Base-by-base conservation (phyloP, 2,797 vertebrate genomes). In the Ispidina lecontei region DNA sequence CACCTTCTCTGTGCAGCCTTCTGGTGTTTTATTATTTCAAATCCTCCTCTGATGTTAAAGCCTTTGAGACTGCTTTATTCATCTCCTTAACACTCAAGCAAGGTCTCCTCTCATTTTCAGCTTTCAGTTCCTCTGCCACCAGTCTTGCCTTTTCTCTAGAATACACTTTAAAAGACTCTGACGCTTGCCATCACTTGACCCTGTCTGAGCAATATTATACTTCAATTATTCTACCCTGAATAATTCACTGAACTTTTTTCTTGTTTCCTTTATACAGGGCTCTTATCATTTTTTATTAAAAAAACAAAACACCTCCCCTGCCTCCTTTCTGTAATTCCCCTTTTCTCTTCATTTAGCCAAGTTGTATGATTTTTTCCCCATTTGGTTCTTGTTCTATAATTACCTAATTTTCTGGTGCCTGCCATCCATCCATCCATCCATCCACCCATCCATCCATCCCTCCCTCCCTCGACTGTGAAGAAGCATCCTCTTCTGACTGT, bases 11-110 rank as follows among this genome's bases (percentile, higher is more conserved):
- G 28, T 56, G 71, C 43, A 90, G 55, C 31, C 31, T 81, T 77
- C 80, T 78, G 17, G 21, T 64, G 35, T 54, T 93, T 75, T 44
- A 78, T 55, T 78, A 84, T 71, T 91, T 92, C 77, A 90, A 94
- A 63, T 13, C 28, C n/a, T 60, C 25, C 49, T 76, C 67, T 86
- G 59, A 91, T 74, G 28, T 81, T 84, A 84, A 91, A 77, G 67
- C 59, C 71, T 91, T 92, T 78, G 59, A 86, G 59, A 84, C 18
- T 91, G 64, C n/a, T 55, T 71, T 33, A 83, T 55, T 92, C 52
- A 41, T 28, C 63, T 89, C 15, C 39, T 60, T 69, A 80, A 74
- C 31, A 55, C 37, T 49, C 28, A 67, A 35, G 55, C 14, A 82
- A 70, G 65, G 56, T 56, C 37, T 78, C 69, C 37, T 59, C 21